Evolutionary conservation across 2,888 invertebrate genomes (phyloP), one percentile per base, ranked within the genome.

Genomic region (Chrysolina haemoptera): DNA sequence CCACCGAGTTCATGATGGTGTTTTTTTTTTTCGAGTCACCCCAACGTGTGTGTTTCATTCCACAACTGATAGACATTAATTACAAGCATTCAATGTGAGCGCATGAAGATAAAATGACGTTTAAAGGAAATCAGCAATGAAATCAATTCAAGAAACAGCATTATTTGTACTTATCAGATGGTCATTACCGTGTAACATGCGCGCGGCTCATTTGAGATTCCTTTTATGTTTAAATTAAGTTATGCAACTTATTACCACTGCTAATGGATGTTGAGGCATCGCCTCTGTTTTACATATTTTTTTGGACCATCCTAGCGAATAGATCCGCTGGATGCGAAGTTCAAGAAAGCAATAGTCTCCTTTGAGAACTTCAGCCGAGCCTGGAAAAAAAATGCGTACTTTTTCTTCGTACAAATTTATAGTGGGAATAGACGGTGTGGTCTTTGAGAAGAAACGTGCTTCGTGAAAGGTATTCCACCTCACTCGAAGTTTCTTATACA

Each of bases 141-240:
- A 78, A 78, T 78, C 78, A 78, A 78, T 76, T 74, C 76, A 74
- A 74, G 67, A 72, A 69, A 76, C 76, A 72, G 74, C 71, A 76
- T 74, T 72, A 76, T 75, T 74, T 73, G 78, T 76, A 77, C 75
- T 75, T 78, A 74, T 76, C 50, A 74, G 76, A 70, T 70, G 73
- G 71, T 64, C 68, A 72, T 76, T 77, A 78, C 70, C 73, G 40
- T 68, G 77, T 76, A 76, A 55, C 63, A 73, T 75, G 73, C 63
- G 41, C 55, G 77, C 79, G 79, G 79, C 55, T 67, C 70, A 75
- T 77, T 75, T 79, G 76, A 71, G 20, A 62, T 65, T 71, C 79
- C 79, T 76, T 79, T 74, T 79, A 71, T 68, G 79, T 69, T 73
- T 72, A 76, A 79, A 79, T 79, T 78, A 78, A 78, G 78, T 76